Evolutionary conservation across 2,113 vertebrate genomes (phyloP).

Genomic region (Microcebus murinus): DNA sequence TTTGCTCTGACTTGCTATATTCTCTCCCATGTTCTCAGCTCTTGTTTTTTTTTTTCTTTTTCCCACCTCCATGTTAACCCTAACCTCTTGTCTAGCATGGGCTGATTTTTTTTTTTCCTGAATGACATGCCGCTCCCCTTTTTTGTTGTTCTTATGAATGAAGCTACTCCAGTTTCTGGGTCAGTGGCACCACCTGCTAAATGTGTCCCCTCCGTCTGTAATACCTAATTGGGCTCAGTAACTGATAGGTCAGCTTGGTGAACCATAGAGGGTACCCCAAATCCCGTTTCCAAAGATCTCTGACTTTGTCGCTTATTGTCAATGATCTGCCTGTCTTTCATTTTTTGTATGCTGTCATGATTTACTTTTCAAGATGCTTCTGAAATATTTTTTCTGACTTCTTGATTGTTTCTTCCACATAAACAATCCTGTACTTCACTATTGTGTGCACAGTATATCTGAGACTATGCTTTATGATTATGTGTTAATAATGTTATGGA

Average conservation of each 20-base stretch:
- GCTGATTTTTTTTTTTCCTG: not conserved
- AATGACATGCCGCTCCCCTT: not conserved
- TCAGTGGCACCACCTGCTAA: not conserved
- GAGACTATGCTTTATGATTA: not conserved
- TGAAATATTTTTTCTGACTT: not conserved
- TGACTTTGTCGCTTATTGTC: not conserved
- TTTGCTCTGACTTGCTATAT: not conserved
- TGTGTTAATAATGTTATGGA: not conserved
- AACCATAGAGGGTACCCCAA: not conserved
- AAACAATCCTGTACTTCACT: not conserved
- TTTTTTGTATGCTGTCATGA: not conserved
- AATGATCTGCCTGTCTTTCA: not conserved
- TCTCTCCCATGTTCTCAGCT: not conserved
- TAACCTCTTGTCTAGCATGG: not conserved
- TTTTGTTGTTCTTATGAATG: not conserved
- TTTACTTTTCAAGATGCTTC: not conserved
- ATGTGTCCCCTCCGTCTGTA: rapidly evolving
- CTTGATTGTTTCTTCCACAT: not conserved
- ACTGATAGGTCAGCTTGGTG: not conserved
- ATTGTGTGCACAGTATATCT: not conserved
- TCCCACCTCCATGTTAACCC: not conserved
- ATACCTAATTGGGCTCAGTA: not conserved
- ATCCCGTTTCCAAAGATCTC: not conserved
- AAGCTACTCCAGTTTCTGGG: not conserved
- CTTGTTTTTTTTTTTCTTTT: not conserved